A percentile compares a stretch with the other conserved stretches of the same genome.
Conservation (phyloP, 1,140 invertebrate genomes). For the Periplaneta americana region DNA sequence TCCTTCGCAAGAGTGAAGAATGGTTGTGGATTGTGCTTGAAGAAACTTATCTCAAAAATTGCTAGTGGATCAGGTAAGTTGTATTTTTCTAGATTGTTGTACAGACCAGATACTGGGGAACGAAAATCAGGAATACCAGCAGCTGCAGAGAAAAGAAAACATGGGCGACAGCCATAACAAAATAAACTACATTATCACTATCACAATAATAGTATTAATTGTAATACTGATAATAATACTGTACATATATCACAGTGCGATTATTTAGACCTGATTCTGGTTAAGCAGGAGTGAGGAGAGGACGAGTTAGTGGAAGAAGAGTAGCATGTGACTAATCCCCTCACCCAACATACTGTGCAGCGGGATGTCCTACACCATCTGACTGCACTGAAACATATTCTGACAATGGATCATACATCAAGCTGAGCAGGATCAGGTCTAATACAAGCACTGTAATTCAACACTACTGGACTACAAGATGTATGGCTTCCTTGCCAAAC, state of each 20-base stretch:
- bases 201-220: neutral
- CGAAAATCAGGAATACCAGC: slow-evolving; percentile 94
- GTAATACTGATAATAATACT: neutral
- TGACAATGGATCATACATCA: too few relatives aligned
- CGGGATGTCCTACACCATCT: too few relatives aligned
- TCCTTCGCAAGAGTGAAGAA: slow-evolving; percentile 84
- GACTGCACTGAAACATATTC: too few relatives aligned
- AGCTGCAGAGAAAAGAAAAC: slow-evolving; percentile 50
- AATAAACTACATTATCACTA: neutral
- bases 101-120: slow-evolving; percentile 85
- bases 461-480: too few relatives aligned
- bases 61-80: slow-evolving; percentile 89
- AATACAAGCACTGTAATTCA: too few relatives aligned
- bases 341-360: too few relatives aligned
- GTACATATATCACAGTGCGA: neutral
- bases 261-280: too few relatives aligned
- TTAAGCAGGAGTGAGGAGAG: too few relatives aligned
- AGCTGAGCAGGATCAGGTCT: too few relatives aligned
- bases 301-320: too few relatives aligned
- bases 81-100: slow-evolving; percentile 89
- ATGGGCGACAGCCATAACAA: neutral
- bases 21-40: slow-evolving; percentile 73
- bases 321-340: too few relatives aligned
- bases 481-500: too few relatives aligned
- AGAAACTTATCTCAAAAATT: slow-evolving; percentile 90